Percentiles rank a stretch among this genome's conserved stretches.
These are phyloP conservation scores for Linepithema humile DNA, from an alignment of 1,140 invertebrate genomes.

Conservation along the genomic window DNA sequence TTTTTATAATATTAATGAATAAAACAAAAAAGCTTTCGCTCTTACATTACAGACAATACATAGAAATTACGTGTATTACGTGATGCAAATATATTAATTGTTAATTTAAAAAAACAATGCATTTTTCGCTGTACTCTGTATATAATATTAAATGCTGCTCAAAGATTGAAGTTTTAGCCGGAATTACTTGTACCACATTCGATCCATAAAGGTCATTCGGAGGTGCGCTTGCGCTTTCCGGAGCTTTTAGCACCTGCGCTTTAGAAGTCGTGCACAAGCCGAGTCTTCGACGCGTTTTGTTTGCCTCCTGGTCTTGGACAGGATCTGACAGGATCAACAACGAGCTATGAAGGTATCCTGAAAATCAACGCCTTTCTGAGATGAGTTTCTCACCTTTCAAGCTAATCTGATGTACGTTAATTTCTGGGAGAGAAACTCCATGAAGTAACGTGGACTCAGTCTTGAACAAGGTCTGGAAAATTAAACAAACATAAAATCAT, in stretches of 20 bases:
- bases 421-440: not conserved
- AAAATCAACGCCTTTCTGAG: constrained; percentile 4
- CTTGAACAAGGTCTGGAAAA: constrained; percentile 16
- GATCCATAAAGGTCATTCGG: constrained; percentile 49
- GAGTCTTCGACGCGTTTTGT: constrained; percentile 18
- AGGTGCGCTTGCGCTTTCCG: constrained; percentile 32
- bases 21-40: not conserved
- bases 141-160: not conserved
- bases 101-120: not conserved
- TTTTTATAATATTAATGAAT: not conserved
- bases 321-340: constrained; percentile 7
- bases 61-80: not conserved
- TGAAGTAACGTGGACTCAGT: not conserved
- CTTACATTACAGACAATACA: not conserved
- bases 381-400: constrained; percentile 35
- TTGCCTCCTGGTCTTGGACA: constrained; percentile 32
- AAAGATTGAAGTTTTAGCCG: not conserved
- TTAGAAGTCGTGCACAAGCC: constrained; percentile 18
- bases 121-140: no score
- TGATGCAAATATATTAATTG: not conserved
- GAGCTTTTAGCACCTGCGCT: constrained; percentile 39
- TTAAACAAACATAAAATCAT: not conserved
- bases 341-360: constrained; percentile 39
- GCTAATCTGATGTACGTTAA: not conserved
- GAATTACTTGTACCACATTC: constrained; percentile 17